A percentile compares a stretch with the other conserved stretches of the same genome.
Evolutionary conservation across 2,888 invertebrate species (phyloP).

Genomic region (Sinodicranocentrus sp.): DNA sequence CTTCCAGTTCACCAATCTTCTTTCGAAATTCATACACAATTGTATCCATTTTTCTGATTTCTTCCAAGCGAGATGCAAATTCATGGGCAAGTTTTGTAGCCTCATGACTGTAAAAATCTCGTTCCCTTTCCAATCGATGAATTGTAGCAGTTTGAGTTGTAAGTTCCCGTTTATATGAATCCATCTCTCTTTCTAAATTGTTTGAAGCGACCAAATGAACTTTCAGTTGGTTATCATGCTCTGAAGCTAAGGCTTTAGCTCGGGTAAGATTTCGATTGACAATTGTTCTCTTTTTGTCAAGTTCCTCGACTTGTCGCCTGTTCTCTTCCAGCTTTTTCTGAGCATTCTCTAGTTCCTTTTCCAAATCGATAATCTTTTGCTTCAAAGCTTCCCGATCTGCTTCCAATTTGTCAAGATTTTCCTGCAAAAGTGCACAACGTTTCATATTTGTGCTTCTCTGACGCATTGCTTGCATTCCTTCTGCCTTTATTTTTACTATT

Average conservation of each 20-base stretch:
- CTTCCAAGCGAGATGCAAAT: slow-evolving; percentile 70
- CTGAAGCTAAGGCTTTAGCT: slow-evolving; percentile 64
- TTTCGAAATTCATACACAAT: slow-evolving; percentile 69
- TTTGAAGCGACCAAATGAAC: slow-evolving; percentile 71
- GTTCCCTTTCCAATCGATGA: slow-evolving; percentile 71
- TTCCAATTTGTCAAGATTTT: slow-evolving; percentile 63
- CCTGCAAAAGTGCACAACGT: slow-evolving; percentile 63
- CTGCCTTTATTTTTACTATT: slow-evolving; percentile 51
- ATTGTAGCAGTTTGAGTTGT: slow-evolving; percentile 64
- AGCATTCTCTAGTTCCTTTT: slow-evolving; percentile 72
- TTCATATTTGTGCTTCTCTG: slow-evolving; percentile 51
- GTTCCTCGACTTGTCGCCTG: slow-evolving; percentile 69
- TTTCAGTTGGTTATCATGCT: slow-evolving; percentile 71
- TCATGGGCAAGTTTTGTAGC: slow-evolving; percentile 72
- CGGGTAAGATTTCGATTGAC: slow-evolving; percentile 72
- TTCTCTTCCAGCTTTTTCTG: slow-evolving; percentile 72
- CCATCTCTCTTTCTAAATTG: slow-evolving; percentile 70
- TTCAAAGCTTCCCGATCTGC: slow-evolving; percentile 71
- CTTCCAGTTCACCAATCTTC: slow-evolving; percentile 70
- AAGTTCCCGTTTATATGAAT: slow-evolving; percentile 68
- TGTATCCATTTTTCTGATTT: slow-evolving; percentile 71
- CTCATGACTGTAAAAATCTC: slow-evolving; percentile 73
- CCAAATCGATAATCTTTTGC: slow-evolving; percentile 68
- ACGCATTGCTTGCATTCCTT: slow-evolving; percentile 53
- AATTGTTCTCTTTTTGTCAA: slow-evolving; percentile 71